A percentile compares a stretch with the other conserved stretches of the same genome.
Evolutionary conservation across 2,888 invertebrate genomes (phyloP).

Genomic region (Brachypterus glaber): DNA sequence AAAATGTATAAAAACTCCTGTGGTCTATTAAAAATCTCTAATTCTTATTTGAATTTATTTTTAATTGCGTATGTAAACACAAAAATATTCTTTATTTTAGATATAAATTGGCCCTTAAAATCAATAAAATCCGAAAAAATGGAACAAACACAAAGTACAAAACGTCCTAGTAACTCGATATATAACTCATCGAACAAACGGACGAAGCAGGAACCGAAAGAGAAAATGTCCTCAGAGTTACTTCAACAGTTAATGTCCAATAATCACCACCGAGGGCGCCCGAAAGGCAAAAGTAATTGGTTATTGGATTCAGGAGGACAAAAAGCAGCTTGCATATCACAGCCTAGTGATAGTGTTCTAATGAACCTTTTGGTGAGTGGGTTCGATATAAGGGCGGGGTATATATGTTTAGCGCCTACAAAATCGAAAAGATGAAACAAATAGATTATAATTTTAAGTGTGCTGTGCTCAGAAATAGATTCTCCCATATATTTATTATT

Average conservation of each 20-base stretch:
- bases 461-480: slow-evolving; percentile 1
- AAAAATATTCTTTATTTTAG: no score
- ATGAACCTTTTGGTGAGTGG: slow-evolving; percentile 94
- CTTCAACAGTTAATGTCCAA: slow-evolving; percentile 52
- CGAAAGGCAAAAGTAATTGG: slow-evolving; percentile 37
- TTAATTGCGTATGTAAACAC: no score
- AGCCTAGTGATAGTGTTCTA: slow-evolving; percentile 69
- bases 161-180: slow-evolving; percentile 27
- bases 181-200: slow-evolving; percentile 30
- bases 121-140: slow-evolving; percentile 13
- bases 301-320: slow-evolving; percentile 34
- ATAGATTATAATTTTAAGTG: not conserved
- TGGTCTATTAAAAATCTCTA: no score
- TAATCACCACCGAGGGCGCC: slow-evolving; percentile 33
- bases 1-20: no score
- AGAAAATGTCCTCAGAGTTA: slow-evolving; percentile 44
- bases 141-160: slow-evolving; percentile 23
- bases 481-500: no score
- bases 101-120: slow-evolving; percentile 20
- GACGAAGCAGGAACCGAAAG: slow-evolving; percentile 34
- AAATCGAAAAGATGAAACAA: slow-evolving; percentile 34
- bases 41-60: no score
- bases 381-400: slow-evolving; percentile 88
- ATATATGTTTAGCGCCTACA: slow-evolving; percentile 68
- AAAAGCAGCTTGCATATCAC: slow-evolving; percentile 39